Evolutionary conservation across 2,888 invertebrate genomes (phyloP), one percentile per base, ranked within the genome.

Genomic region (Netelia melanura): DNA sequence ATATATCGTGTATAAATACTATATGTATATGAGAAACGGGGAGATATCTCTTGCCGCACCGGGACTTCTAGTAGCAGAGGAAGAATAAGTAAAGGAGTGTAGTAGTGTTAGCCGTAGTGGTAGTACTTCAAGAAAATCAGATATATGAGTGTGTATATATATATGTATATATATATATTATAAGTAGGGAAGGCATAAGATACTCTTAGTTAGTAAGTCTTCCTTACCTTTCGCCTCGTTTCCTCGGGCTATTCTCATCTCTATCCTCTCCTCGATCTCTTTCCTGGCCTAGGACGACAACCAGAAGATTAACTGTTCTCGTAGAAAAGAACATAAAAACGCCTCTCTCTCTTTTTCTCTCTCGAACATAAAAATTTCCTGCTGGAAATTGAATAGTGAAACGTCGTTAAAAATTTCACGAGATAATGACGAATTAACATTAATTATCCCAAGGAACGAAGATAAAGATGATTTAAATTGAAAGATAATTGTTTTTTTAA

Each of bases 41-140:
- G 75, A 71, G 72, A 81, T 61, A 77, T 62, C 70, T 58, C 56
- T 44, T 64, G 58, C 70, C 56, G 78, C 74, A 81, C 77, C 84
- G 84, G 81, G 81, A 81, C 81, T 82, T 74, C 48, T 71, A 70
- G 64, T 75, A 75, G 61, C 54, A 43, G 68, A 81, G 61, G 72
- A 72, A 81, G 62, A 81, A 74, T 77, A 84, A 81, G 67, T 67
- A 11, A 72, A 72, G 54, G 58, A 72, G 62, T 38, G 38, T 77
- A 76, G 71, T 77, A 58, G 54, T 76, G 61, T 71, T 54, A 44
- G 65, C 65, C 56, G 76, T 76, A 65, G 72, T 61, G 21, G 44
- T 52, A 43, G 67, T 44, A 64, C 5, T 6, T 14, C 10, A 48
- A 14, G 14, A 56, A 17, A 14, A 56, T 56, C 56, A 8, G 56